Evolutionary conservation across 2,797 vertebrate species (phyloP).

Genomic region (Diplodus puntazzo): DNA sequence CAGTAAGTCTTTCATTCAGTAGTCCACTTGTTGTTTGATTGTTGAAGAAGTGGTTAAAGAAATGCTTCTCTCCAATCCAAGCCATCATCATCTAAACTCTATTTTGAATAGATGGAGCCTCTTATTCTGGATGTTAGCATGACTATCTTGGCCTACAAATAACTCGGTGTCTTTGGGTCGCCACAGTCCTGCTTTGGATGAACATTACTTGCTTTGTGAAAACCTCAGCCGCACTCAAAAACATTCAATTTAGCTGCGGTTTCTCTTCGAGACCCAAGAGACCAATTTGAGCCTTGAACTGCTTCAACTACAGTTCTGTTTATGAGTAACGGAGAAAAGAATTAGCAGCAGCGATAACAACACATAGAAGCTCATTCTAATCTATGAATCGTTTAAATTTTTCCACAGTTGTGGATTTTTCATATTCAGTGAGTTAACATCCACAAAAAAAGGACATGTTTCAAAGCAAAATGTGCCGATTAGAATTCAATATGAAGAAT

Average conservation of each 20-base stretch:
- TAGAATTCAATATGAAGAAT: too few relatives aligned
- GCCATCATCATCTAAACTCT: neutral
- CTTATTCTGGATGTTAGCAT: neutral
- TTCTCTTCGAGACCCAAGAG: conserved; percentile 37
- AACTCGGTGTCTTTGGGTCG: neutral
- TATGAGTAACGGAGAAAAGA: conserved; percentile 35
- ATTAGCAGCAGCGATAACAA: conserved; percentile 30
- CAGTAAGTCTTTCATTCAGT: too few relatives aligned
- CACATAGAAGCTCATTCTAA: conserved; percentile 17
- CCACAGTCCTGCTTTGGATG: neutral
- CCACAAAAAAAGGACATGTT: neutral
- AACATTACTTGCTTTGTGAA: conserved; percentile 16
- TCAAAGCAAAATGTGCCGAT: neutral
- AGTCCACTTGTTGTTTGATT: neutral
- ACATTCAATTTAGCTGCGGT: conserved; percentile 36
- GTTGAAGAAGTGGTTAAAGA: neutral
- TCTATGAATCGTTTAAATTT: neutral
- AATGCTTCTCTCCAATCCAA: neutral
- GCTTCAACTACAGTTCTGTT: conserved; percentile 33
- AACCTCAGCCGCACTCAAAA: conserved; percentile 15
- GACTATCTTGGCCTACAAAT: neutral
- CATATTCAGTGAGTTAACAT: neutral
- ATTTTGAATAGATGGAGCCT: neutral
- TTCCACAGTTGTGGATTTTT: too few relatives aligned
- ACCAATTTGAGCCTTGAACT: conserved; percentile 33